Percentiles rank a stretch among this genome's conserved stretches.
Evolutionary conservation across 2,888 invertebrate genomes (phyloP).

Genomic region (Lasiommata megera): DNA sequence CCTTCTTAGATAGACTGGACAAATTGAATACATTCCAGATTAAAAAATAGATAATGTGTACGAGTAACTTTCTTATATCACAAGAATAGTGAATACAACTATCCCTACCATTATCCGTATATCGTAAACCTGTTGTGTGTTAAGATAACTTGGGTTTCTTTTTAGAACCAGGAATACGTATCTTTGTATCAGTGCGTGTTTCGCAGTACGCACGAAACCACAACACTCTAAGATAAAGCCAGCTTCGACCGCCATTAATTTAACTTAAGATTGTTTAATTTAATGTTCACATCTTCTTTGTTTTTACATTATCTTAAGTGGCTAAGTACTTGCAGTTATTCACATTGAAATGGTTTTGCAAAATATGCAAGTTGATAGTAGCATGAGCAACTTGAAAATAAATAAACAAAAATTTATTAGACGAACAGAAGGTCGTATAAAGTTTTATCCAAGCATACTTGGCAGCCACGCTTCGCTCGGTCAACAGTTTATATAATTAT

Average conservation of each 20-base stretch:
- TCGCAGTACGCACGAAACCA: conserved; percentile 42
- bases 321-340: too few species aligned
- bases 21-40: not conserved
- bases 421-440: too few species aligned
- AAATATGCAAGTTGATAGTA: too few species aligned
- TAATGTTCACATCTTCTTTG: conserved; percentile 42
- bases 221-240: conserved; percentile 71
- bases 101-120: not conserved
- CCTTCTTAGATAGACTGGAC: not conserved
- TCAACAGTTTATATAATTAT: too few species aligned
- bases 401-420: too few species aligned
- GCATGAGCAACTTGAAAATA: too few species aligned
- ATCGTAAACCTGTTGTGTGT: not conserved
- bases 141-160: not conserved
- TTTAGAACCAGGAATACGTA: conserved; percentile 24
- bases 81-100: not conserved
- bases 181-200: conserved; percentile 49
- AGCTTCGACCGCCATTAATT: conserved; percentile 70
- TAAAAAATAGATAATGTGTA: not conserved
- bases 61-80: not conserved
- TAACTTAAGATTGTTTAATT: conserved; percentile 66
- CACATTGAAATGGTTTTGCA: too few species aligned
- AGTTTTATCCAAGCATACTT: too few species aligned
- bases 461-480: too few species aligned
- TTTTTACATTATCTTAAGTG: too few species aligned